Evolutionary conservation across 2,797 vertebrate genomes (phyloP), one percentile per base, ranked within the genome.

Genomic region (Eulemur coronatus): DNA sequence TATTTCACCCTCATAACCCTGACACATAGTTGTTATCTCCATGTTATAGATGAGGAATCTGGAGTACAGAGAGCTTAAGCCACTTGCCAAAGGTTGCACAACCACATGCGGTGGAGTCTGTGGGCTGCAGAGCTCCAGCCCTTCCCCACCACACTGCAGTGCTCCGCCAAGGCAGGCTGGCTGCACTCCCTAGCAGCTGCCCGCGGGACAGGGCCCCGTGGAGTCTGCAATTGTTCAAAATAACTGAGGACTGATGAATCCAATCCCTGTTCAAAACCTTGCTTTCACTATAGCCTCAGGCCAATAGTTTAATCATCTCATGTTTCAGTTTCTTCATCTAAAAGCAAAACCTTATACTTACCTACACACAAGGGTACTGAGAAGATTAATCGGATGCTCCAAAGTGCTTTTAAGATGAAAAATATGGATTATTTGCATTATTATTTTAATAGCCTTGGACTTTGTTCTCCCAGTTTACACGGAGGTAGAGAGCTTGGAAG

Each of bases 371-470:
- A 61, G 46, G 87, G 86, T 85, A 75, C 80, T 38, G 43, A 76
- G 33, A 98, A 97, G 96, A 97, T 97, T 96, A 96, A 97, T 96
- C 2, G 0, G 79, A 93, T 69, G 55, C 28, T 84, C 85, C 95
- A 94, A 92, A 95, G 59, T 94, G 86, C 94, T 96, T 95, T 97
- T 89, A 96, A 97, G 89, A 93, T 96, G 93, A 97, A 96, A 97
- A 97, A 81, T 96, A 91, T 94, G 87, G 93, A 96, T 97, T 96
- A 96, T 96, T 95, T 97, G 91, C 86, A 97, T 94, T 96, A 87
- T 95, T 91, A 89, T 96, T 97, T 95, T 96, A 97, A 97, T 94
- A 96, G 97, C 85, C 65, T 91, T 94, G 95, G 97, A 97, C 89
- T 93, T 94, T 88, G 55, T 35, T 91, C 84, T 87, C 79, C 65